phyloP scores from a whole-genome alignment of 2,113 vertebrate genomes.

The Raja brachyura region DNA sequence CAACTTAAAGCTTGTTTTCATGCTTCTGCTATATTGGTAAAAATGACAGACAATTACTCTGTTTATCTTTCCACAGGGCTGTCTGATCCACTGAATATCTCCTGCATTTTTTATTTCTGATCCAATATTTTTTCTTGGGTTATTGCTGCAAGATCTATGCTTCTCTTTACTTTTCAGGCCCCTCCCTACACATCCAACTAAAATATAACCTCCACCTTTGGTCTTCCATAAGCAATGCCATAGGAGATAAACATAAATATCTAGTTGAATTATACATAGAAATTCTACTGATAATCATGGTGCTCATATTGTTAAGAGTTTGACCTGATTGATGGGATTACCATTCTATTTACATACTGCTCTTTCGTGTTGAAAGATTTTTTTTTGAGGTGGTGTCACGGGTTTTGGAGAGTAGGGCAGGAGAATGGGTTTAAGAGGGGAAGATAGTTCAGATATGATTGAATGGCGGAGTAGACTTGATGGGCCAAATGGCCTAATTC shows the following conservation, averaged over 20 bases:
- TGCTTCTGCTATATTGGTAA: neutral
- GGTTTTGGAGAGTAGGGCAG: too few relatives aligned
- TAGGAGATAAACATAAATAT: neutral
- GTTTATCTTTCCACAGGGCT: neutral
- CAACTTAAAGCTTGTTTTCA: neutral
- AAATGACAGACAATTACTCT: too few relatives aligned
- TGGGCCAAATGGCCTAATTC: too few relatives aligned
- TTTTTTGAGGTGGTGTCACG: too few relatives aligned
- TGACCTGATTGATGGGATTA: neutral
- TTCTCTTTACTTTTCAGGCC: neutral
- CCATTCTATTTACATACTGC: neutral
- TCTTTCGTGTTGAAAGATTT: neutral
- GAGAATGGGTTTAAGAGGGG: too few relatives aligned
- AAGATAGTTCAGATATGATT: too few relatives aligned
- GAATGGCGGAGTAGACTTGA: too few relatives aligned
- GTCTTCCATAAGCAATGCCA: neutral
- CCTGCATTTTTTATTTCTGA: too few relatives aligned
- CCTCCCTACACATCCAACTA: neutral
- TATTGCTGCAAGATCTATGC: neutral
- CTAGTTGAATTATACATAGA: neutral
- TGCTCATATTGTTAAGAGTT: neutral
- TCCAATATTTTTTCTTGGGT: neutral
- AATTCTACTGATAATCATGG: neutral
- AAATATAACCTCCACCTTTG: neutral
- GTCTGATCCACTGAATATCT: too few relatives aligned